Conservation (phyloP, 2,113 vertebrate genomes). For the Paramisgurnus dabryanus region DNA sequence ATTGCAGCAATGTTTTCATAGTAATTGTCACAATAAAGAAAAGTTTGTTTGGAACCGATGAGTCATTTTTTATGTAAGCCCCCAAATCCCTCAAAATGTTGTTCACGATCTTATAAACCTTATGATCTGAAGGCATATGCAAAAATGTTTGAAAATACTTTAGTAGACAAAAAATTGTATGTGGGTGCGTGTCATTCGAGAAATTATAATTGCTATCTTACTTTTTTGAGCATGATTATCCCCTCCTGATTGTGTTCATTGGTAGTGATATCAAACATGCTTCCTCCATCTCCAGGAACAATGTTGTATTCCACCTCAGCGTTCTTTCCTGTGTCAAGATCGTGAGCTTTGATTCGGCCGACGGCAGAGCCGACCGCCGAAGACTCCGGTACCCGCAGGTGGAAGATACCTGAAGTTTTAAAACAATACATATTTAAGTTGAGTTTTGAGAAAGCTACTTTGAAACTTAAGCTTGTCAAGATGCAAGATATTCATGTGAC, state of each 20-base stretch:
- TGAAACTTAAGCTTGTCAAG: neutral
- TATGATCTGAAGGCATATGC: too few relatives aligned
- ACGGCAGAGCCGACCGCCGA: slow-evolving; percentile 87
- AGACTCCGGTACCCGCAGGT: slow-evolving; percentile 91
- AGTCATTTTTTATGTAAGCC: too few relatives aligned
- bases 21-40: too few relatives aligned
- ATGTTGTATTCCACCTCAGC: slow-evolving; percentile 96
- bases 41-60: too few relatives aligned
- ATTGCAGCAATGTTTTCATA: too few relatives aligned
- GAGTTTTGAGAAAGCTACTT: slow-evolving; percentile 18
- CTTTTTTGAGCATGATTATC: slow-evolving; percentile 91
- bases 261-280: slow-evolving; percentile 93
- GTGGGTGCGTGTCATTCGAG: neutral
- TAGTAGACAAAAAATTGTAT: neutral
- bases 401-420: slow-evolving; percentile 85
- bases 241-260: slow-evolving; percentile 94
- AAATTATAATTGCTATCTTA: slow-evolving; percentile 55
- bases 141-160: too few relatives aligned
- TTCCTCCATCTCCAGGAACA: slow-evolving; percentile 92
- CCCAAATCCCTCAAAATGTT: too few relatives aligned
- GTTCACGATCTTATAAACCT: too few relatives aligned
- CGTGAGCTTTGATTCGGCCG: slow-evolving; percentile 93
- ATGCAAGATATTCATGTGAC: too few relatives aligned
- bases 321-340: slow-evolving; percentile 91
- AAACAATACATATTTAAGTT: slow-evolving; percentile 3